Base-by-base conservation (phyloP, 2,888 invertebrate genomes). In the Nomada fucata region DNA sequence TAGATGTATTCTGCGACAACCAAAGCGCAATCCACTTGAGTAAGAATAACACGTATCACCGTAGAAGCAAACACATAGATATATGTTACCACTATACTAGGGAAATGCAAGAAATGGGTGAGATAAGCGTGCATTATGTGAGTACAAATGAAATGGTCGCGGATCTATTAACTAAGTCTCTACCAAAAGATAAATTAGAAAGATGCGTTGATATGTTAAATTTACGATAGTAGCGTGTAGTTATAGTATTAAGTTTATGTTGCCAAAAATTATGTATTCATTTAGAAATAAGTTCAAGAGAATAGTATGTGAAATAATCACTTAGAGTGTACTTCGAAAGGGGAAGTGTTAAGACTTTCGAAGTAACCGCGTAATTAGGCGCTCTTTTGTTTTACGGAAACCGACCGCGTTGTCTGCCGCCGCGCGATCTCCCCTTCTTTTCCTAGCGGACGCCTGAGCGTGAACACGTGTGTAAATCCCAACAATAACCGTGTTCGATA, bases 191-290 rank as follows among this genome's bases (percentile, higher is more conserved):
- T 36, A 76, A 76, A 20, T 42, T 61, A 18, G 47, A 63, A 36
- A 61, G 4, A 55, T 59, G 52, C 20, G 61, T 61, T 50, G 50
- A 50, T 50, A 50, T 50, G 50, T 50, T 50, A 15, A 50, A 89
- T 63, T 89, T 82, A 73, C 90, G 86, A 15, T 82, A 82, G 29
- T 88, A 91, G 55, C 57, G 59, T n/a, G 71, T 81, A 29, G 74
- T 73, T 52, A 64, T 78, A 67, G 61, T 72, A 50, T 18, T 15
- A 50, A 50, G 50, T 50, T 50, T 50, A 18, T 50, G 11, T 50
- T 50, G 29, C 18, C 50, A 50, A 50, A 50, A 18, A 15, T 15
- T 3, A 50, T 18, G 50, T 13, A 18, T 50, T 50, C 11, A 0
- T 50, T 15, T 15, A 18, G 50, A 50, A 50, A 50, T 11, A 50